Conservation (phyloP, 2,888 invertebrate species). For the Lucinisca nassula region DNA sequence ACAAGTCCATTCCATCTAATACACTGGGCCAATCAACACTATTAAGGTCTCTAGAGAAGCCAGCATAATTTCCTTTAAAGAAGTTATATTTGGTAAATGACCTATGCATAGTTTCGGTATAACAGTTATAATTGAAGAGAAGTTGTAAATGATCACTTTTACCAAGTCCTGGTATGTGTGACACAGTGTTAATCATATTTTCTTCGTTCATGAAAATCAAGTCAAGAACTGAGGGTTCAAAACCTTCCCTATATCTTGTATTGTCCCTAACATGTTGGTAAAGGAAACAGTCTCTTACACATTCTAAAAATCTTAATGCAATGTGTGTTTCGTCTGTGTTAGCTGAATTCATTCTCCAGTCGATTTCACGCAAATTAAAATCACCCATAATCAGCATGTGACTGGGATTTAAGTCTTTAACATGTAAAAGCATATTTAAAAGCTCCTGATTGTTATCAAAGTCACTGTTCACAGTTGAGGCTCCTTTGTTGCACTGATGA, state of each 20-base stretch:
- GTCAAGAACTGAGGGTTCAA: not conserved
- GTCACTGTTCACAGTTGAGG: too few relatives aligned
- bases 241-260: slow-evolving; percentile 1
- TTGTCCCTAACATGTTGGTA: slow-evolving; percentile 18
- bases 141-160: slow-evolving; percentile 24
- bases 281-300: slow-evolving; percentile 17
- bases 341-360: slow-evolving; percentile 4
- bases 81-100: not conserved
- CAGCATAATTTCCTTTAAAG: slow-evolving; percentile 13
- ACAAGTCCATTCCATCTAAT: not conserved
- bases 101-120: not conserved
- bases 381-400: slow-evolving; percentile 18
- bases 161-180: not conserved
- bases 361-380: slow-evolving; percentile 27
- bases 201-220: slow-evolving; percentile 12
- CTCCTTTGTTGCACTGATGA: too few relatives aligned
- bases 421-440: too few relatives aligned
- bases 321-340: slow-evolving; percentile 8
- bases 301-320: slow-evolving; percentile 17
- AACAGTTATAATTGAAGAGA: not conserved
- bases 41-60: not conserved
- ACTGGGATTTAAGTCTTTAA: not conserved
- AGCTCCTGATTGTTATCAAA: too few relatives aligned
- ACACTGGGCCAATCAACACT: not conserved
- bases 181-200: not conserved